phyloP scores from a whole-genome alignment of 1,140 invertebrate genomes.

The Atta colombica region DNA sequence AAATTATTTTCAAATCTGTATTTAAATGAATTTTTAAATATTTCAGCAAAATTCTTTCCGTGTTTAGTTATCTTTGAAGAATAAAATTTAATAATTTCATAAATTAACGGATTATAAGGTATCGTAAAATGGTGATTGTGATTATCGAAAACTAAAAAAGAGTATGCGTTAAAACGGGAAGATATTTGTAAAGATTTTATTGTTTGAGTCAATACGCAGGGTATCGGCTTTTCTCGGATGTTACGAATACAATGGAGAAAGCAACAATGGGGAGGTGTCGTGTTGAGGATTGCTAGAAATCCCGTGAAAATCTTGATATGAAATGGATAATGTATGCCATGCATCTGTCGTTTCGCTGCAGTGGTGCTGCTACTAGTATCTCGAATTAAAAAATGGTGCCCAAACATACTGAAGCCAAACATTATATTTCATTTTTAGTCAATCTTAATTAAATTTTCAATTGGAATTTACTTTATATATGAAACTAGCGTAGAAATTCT shows the following conservation, averaged over 20 bases:
- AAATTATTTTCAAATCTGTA: no score
- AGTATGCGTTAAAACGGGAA: neutral
- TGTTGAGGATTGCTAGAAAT: conserved; percentile 69
- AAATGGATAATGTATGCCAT: conserved; percentile 59
- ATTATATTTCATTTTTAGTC: conserved; percentile 21
- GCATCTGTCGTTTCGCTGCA: conserved; percentile 5
- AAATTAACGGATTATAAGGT: neutral
- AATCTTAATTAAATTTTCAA: conserved; percentile 42
- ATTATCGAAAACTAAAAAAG: neutral
- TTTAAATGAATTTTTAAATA: no score
- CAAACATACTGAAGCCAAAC: neutral
- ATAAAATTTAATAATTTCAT: neutral
- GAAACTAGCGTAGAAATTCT: conserved; percentile 5
- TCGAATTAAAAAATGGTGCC: neutral
- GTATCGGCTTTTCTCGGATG: conserved; percentile 38
- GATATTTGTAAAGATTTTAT: conserved; percentile 72
- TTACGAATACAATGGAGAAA: conserved; percentile 59
- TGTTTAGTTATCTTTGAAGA: neutral
- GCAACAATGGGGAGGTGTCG: conserved; percentile 43
- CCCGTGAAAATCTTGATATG: conserved; percentile 72
- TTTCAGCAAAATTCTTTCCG: no score
- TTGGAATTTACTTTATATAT: conserved; percentile 13
- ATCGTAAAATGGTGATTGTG: neutral
- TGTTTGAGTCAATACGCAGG: conserved; percentile 54
- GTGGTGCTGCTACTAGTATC: conserved; percentile 7